phyloP scores from a whole-genome alignment of 2,888 invertebrate genomes.

The Ischnus inquisitorius region DNA sequence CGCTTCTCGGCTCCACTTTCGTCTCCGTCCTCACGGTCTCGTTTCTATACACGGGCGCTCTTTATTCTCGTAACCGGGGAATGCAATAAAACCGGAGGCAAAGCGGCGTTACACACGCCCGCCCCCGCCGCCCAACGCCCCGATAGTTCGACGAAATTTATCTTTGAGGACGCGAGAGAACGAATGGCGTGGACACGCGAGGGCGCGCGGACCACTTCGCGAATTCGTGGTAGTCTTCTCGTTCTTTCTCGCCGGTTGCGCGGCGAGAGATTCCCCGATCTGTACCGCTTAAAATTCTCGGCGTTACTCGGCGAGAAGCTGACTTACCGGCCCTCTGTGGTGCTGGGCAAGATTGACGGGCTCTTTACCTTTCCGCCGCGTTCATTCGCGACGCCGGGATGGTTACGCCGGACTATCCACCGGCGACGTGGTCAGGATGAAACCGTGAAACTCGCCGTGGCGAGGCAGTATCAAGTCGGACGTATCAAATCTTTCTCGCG shows the following conservation, averaged over 20 bases:
- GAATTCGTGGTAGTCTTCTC: not conserved
- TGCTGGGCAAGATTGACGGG: slow-evolving; percentile 40
- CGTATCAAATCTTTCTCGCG: slow-evolving; percentile 25
- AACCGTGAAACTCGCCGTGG: slow-evolving; percentile 23
- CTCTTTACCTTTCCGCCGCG: slow-evolving; percentile 2
- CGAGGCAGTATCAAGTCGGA: not conserved
- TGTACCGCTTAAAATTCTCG: slow-evolving; percentile 39
- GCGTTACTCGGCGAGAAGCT: slow-evolving; percentile 20
- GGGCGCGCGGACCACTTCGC: not conserved
- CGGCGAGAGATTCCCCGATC: not conserved
- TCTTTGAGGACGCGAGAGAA: slow-evolving; percentile 60
- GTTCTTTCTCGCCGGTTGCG: not conserved
- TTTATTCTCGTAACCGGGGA: slow-evolving; percentile 45
- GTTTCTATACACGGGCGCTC: slow-evolving; percentile 21
- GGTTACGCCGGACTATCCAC: slow-evolving; percentile 42
- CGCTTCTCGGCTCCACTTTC: not conserved
- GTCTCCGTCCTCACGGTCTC: slow-evolving; percentile 32
- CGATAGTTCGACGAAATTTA: slow-evolving; percentile 63
- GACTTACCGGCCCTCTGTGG: slow-evolving; percentile 30
- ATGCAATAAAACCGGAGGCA: slow-evolving; percentile 57
- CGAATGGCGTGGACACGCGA: slow-evolving; percentile 64
- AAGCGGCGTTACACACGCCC: slow-evolving; percentile 16
- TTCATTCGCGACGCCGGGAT: slow-evolving; percentile 37
- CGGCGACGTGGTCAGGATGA: slow-evolving; percentile 45
- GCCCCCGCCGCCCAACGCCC: not conserved